A percentile compares a stretch with the other conserved stretches of the same genome.
phyloP scores from a whole-genome alignment of 2,888 invertebrate genomes.

The Meteorus cinctellus region DNA sequence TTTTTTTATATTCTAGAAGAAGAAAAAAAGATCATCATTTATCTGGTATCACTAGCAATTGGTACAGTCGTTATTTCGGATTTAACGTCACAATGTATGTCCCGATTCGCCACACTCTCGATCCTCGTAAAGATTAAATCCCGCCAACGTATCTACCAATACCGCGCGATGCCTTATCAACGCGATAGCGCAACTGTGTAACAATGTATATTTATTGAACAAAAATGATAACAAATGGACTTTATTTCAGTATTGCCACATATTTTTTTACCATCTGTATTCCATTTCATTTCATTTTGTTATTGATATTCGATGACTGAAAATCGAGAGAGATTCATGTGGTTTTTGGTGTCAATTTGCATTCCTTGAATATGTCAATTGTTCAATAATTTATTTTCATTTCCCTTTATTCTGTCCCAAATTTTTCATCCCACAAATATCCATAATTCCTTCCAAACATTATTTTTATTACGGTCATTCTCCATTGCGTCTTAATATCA shows the following conservation, averaged over 20 bases:
- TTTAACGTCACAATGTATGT: conserved; percentile 39
- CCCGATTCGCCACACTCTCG: conserved; percentile 32
- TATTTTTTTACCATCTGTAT: conserved; percentile 7
- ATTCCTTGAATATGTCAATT: too few relatives aligned
- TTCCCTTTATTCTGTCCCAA: too few relatives aligned
- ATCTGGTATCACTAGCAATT: conserved; percentile 11
- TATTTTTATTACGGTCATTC: too few relatives aligned
- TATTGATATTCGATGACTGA: too few relatives aligned
- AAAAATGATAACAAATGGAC: conserved; percentile 15
- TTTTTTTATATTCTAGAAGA: background rate
- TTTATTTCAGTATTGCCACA: conserved; percentile 28
- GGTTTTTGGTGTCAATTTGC: too few relatives aligned
- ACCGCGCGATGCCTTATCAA: conserved; percentile 31
- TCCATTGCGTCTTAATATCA: too few relatives aligned
- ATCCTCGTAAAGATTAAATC: conserved; percentile 39
- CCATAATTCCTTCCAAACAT: too few relatives aligned
- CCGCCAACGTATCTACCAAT: conserved; percentile 27
- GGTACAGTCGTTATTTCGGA: conserved; percentile 38
- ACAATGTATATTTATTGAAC: conserved; percentile 8
- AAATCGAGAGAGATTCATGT: too few relatives aligned
- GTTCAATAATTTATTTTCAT: too few relatives aligned
- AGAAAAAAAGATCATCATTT: background rate
- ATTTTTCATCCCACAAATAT: too few relatives aligned
- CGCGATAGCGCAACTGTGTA: conserved; percentile 21
- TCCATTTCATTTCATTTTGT: background rate